Evolutionary conservation across 1,140 invertebrate genomes (phyloP), one percentile per base, ranked within the genome.

Genomic region (Laodelphax striatellus): DNA sequence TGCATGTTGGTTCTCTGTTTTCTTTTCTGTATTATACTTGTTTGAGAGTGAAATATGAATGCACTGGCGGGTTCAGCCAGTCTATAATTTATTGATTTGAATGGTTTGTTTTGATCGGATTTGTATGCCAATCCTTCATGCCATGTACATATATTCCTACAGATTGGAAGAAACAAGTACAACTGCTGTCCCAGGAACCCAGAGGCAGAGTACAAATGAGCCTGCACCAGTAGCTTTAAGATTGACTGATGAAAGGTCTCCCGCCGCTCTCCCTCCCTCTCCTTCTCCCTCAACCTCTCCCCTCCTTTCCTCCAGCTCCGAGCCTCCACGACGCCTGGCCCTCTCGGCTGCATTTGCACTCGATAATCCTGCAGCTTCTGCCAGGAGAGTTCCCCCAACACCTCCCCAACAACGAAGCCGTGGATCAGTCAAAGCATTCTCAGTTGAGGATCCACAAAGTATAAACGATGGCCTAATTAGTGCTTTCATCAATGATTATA

Each of bases 321-420:
- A 19, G 22, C 55, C 55, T 16, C 10, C 17, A 17, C 56, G 52
- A 19, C 61, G 50, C 43, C 43, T 62, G 41, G 58, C 61, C 2
- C 38, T 62, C 6, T 58, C 61, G 28, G 56, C 61, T 44, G 55
- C 56, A 41, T 62, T 62, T 52, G 52, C 61, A 6, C 43, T 62
- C 28, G 61, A 62, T 16, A 43, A 52, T 43, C 58, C 58, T 6
- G 38, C 38, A n/a, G 55, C 31, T 14, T 42, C 58, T 13, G 54
- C 59, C 6, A 60, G 34, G 44, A 55, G 19, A 46, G 19, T 58
- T 10, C 10, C 17, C 21, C 34, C 34, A 9, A 16, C 54, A 31
- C 1, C 8, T 44, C 21, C 54, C 19, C 54, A 34, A 17, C 21
- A 16, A 22, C 24, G 17, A 21, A 19, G 44, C 17, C 17, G 56